Conservation (phyloP, 2,113 vertebrate genomes). For the Ifrita kowaldi region DNA sequence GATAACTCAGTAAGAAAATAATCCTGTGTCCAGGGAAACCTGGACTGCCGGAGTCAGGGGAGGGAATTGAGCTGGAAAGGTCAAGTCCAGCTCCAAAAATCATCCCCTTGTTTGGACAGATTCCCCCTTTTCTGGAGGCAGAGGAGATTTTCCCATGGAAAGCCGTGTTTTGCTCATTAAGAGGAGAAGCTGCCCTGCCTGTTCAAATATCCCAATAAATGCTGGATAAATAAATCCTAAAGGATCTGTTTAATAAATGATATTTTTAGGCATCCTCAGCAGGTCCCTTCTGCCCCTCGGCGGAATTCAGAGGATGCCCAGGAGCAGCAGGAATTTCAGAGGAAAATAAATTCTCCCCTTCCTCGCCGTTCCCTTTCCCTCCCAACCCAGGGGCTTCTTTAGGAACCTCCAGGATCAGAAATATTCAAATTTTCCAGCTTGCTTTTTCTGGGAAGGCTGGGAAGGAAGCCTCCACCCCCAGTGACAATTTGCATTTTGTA, state of each 20-base stretch:
- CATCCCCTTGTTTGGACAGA: neutral
- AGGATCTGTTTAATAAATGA: neutral
- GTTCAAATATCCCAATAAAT: neutral
- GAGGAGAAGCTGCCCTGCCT: neutral
- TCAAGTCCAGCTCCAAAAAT: neutral
- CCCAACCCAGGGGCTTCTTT: neutral
- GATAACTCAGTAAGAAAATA: neutral
- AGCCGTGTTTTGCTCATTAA: neutral
- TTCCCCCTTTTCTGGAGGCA: neutral
- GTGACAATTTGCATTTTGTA: neutral
- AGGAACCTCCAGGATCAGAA: neutral
- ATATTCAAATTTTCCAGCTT: neutral
- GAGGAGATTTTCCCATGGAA: neutral
- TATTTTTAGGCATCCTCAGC: rapidly evolving
- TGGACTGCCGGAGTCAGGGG: neutral
- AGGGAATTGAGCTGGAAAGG: neutral
- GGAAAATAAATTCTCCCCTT: neutral
- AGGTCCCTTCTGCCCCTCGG: rapidly evolving
- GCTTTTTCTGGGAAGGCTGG: neutral
- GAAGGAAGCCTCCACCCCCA: neutral
- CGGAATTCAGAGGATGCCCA: neutral
- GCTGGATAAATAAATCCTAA: neutral
- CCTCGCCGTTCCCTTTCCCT: neutral
- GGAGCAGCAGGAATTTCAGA: neutral
- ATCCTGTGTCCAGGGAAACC: neutral